These are phyloP conservation scores for Troides aeacus DNA, from an alignment of 2,888 invertebrate genomes.

Conservation along the genomic window DNA sequence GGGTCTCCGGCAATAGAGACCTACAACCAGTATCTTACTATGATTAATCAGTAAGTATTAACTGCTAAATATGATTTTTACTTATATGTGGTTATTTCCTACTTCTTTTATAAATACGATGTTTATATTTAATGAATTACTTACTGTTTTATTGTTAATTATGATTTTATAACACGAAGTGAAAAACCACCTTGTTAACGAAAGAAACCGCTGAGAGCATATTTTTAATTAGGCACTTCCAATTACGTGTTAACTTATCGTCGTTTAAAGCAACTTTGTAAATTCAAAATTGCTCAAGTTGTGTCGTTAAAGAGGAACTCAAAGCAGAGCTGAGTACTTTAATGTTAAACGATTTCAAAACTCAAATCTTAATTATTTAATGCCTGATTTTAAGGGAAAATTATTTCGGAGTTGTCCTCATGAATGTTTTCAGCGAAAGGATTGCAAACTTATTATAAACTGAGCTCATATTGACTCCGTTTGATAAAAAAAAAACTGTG, in stretches of 20 bases:
- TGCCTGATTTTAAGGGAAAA: neutral
- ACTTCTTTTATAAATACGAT: neutral
- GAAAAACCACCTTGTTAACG: neutral
- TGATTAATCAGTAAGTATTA: too few relatives aligned
- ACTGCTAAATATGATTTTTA: too few relatives aligned
- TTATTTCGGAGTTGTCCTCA: neutral
- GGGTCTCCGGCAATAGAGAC: too few relatives aligned
- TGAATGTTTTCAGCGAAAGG: neutral
- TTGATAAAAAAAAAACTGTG: neutral
- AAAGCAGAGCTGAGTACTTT: slow-evolving; percentile 4
- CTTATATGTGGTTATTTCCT: too few relatives aligned
- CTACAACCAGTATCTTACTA: too few relatives aligned
- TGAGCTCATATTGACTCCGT: neutral
- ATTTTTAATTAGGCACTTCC: slow-evolving; percentile 19
- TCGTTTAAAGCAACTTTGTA: slow-evolving; percentile 11
- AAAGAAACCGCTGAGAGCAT: slow-evolving; percentile 8
- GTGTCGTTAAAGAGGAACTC: slow-evolving; percentile 11
- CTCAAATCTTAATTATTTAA: neutral
- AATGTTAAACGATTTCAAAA: slow-evolving; percentile 5
- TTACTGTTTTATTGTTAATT: neutral
- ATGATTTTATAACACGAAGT: neutral
- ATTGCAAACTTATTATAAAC: neutral
- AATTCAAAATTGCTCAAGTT: slow-evolving; percentile 24
- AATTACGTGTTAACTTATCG: slow-evolving; percentile 24
- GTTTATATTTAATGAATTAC: neutral